Percentiles rank a stretch among this genome's conserved stretches.
These are phyloP conservation scores for Thaumatotibia leucotreta DNA, from an alignment of 1,140 invertebrate genomes.

Conservation along the genomic window DNA sequence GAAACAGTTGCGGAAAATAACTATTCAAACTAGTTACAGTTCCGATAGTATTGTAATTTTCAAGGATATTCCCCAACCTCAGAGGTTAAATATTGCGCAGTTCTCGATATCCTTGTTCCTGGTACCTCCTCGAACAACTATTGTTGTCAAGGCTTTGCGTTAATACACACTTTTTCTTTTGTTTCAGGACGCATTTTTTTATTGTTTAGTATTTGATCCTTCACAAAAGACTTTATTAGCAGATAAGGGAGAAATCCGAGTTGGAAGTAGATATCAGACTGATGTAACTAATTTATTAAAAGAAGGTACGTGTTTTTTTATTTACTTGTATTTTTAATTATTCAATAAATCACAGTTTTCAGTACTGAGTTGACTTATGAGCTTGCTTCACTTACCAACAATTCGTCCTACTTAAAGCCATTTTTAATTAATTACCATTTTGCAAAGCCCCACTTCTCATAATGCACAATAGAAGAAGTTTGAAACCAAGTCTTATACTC, in stretches of 20 bases:
- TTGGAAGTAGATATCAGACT: slow-evolving; percentile 97
- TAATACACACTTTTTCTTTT: slow-evolving; percentile 38
- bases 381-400: too few relatives aligned
- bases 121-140: not conserved
- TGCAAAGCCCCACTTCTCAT: too few relatives aligned
- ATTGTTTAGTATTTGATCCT: slow-evolving; percentile 99
- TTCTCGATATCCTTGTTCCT: not conserved
- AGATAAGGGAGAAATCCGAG: slow-evolving; percentile 95
- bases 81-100: not conserved
- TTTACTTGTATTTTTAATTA: not conserved
- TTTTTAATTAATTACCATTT: too few relatives aligned
- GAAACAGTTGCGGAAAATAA: too few relatives aligned
- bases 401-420: too few relatives aligned
- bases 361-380: too few relatives aligned
- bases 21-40: not conserved
- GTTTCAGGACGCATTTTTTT: slow-evolving; percentile 97
- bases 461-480: too few relatives aligned
- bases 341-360: too few relatives aligned
- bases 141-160: not conserved
- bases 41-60: not conserved
- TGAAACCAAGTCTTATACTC: too few relatives aligned
- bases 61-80: not conserved
- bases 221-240: slow-evolving; percentile 98
- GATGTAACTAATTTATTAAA: slow-evolving; percentile 87
- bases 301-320: slow-evolving; percentile 74